Base-by-base conservation (phyloP, 2,888 invertebrate genomes). In the Julus scanicus region DNA sequence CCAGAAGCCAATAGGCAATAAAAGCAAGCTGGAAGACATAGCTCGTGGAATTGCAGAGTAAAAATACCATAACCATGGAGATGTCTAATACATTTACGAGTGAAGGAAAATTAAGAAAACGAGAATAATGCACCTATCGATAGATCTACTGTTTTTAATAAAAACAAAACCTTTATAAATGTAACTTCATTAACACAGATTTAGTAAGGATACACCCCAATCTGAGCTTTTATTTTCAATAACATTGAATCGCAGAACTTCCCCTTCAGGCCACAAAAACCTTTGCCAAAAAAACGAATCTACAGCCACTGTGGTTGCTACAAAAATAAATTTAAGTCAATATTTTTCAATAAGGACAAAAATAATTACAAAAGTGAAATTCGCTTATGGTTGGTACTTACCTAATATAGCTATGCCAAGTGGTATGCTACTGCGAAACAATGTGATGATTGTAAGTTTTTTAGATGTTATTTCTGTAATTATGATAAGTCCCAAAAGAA, bases 51-150 rank as follows among this genome's bases (percentile, higher is more conserved):
- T 93, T 0, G 98, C 99, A 0, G 99, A 99, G 92, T 98, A 98
- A 92, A 99, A 98, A 92, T 99, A 99, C 99, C 99, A 99, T 1
- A 97, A 92, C 92, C 98, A 98, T 89, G 99, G 99, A 6, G 96
- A 96, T 84, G 97, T 97, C 97, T 97, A 20, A 89, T 39, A 11
- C 8, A 40, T 85, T 48, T 17, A 86, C 37, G 85, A 88, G 11
- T 84, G 6, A 84, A 40, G 84, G 57, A 57, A 57, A 57, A 57
- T 57, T 13, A 57, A 13, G 13, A 17, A 57, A 17, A 83, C 57
- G n/a, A n/a, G 88, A 20, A 53, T 84, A 17, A 5, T 17, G 17
- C 17, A 57, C 5, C 29, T 29, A 29, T 29, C 29, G 29, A 29
- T 29, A 29, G 29, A 29, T 29, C 29, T 29, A 29, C 29, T n/a